Evolutionary conservation across 2,888 invertebrate genomes (phyloP), one percentile per base, ranked within the genome.

Genomic region (Phyto melanocephala): DNA sequence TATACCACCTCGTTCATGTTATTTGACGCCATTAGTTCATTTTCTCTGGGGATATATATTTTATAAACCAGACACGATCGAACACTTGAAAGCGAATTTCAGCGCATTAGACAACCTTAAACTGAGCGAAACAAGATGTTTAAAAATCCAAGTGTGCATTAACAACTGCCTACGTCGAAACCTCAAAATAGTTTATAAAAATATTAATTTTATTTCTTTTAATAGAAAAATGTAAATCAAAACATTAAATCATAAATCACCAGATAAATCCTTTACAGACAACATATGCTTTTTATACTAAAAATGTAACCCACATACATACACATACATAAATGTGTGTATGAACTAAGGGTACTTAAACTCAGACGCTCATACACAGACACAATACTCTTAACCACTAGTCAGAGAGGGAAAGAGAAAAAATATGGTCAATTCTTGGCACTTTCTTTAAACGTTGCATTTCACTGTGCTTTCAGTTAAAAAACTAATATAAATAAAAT

Each of bases 161-260:
- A n/a, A n/a, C n/a, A n/a, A n/a, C n/a, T n/a, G n/a, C n/a, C n/a
- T n/a, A 28, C 28, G 6, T 28, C 6, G 6, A 28, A 28, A 28
- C 28, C 28, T 28, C 28, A 28, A 28, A 5, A 5, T 28, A 28
- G 6, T 5, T 5, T 8, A 54, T 11, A 50, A 28, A 68, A 63
- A 81, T 77, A 81, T 72, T 68, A 77, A 77, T 81, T 56, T 63
- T 50, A 81, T 72, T 76, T 72, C 62, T 40, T 74, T 68, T 72
- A 81, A 79, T 60, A 75, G 78, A 82, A 71, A 78, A 82, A 79
- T 79, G 79, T 82, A 82, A 82, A 82, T 82, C 82, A 82, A 65
- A 75, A 79, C 54, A 79, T 75, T 65, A 79, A 82, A 79, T 79
- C 79, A 82, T 82, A 79, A 82, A 82, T 82, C 82, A 82, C 82